These are phyloP conservation scores for Prietella phreatophila DNA, from an alignment of 2,113 vertebrate species.

Conservation along the genomic window DNA sequence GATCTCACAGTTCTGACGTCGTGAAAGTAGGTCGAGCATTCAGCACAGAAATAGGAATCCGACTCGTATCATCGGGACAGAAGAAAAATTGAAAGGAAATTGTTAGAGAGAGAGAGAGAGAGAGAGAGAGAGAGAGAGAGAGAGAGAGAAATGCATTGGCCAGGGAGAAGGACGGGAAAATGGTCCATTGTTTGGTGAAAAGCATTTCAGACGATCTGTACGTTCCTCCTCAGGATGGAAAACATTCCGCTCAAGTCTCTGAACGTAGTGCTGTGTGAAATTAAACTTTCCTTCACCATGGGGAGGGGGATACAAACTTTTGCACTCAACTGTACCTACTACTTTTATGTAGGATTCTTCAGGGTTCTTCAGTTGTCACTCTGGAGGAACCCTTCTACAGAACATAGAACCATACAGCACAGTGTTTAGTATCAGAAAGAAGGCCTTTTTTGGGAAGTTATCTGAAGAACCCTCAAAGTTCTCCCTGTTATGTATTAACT, in stretches of 20 bases:
- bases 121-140: not conserved
- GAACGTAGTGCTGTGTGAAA: too few species aligned
- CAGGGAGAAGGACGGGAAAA: not conserved
- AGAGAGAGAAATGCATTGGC: not conserved
- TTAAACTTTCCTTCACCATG: not conserved
- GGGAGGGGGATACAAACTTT: not conserved
- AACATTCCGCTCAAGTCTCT: not conserved
- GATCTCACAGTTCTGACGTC: not conserved
- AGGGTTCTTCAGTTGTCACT: not conserved
- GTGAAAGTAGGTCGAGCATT: not conserved
- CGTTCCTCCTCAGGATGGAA: not conserved
- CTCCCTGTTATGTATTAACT: not conserved
- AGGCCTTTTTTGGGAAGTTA: not conserved
- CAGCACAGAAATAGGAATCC: not conserved
- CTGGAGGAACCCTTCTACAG: not conserved
- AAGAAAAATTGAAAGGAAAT: not conserved
- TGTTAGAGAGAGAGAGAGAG: not conserved
- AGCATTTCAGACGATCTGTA: not conserved
- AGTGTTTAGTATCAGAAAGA: not conserved
- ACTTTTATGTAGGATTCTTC: not conserved
- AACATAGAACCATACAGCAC: too few species aligned
- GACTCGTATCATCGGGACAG: not conserved
- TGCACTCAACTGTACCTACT: not conserved
- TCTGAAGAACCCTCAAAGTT: not conserved
- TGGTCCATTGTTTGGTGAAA: not conserved